Percentiles rank a stretch among this genome's conserved stretches.
Evolutionary conservation across 1,140 invertebrate genomes (phyloP).

Genomic region (Drosophila ercepeae): DNA sequence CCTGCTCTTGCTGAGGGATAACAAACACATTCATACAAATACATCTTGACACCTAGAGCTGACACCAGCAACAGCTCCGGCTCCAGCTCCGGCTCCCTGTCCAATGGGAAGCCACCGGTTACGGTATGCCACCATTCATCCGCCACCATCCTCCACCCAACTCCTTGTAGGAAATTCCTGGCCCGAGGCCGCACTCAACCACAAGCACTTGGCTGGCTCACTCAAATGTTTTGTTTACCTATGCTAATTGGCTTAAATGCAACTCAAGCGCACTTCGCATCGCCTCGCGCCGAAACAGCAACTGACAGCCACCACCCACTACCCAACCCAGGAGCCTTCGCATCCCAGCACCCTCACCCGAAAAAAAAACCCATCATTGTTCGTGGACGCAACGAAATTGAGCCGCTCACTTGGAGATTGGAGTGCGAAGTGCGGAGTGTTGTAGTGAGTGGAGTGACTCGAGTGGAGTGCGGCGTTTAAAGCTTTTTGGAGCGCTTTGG

Average conservation of each 20-base stretch:
- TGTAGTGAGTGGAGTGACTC: constrained; percentile 30
- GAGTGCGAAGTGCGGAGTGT: background rate
- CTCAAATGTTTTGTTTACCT: constrained; percentile 82
- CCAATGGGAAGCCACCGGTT: constrained; percentile 16
- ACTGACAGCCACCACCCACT: constrained; percentile 4
- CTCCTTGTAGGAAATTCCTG: constrained; percentile 19
- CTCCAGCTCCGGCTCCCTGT: no score
- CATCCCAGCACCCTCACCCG: background rate
- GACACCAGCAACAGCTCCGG: constrained; percentile 45
- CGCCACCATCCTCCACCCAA: background rate
- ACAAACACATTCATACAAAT: constrained; percentile 71
- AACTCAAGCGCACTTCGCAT: constrained; percentile 77
- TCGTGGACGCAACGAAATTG: constrained; percentile 71
- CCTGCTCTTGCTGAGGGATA: constrained; percentile 34
- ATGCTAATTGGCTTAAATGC: constrained; percentile 82
- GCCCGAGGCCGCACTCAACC: constrained; percentile 62
- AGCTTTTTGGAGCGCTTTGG: constrained; percentile 77
- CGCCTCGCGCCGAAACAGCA: constrained; percentile 62
- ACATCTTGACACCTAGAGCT: constrained; percentile 62
- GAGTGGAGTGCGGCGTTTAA: constrained; percentile 67
- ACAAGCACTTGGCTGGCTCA: constrained; percentile 75
- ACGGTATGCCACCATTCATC: no score
- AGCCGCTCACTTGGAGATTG: constrained; percentile 46
- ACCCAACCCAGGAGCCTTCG: background rate
- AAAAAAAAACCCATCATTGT: constrained; percentile 54